phyloP scores from a whole-genome alignment of 2,888 invertebrate genomes.

The Pedicia rivosa region DNA sequence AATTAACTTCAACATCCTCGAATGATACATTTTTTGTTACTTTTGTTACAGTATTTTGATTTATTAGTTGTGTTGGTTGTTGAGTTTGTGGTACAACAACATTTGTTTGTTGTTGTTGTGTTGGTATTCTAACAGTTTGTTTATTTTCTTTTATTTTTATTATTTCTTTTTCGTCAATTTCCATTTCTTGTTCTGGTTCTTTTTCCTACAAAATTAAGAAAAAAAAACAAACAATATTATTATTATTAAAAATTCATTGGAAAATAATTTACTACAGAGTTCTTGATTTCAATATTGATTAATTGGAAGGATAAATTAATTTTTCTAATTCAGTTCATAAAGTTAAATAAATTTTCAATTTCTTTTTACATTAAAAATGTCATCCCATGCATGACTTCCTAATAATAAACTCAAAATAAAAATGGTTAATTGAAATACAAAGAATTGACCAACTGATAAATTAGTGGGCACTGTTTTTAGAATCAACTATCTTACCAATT shows the following conservation, averaged over 20 bases:
- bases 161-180: background rate
- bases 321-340: too few species aligned
- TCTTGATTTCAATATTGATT: too few species aligned
- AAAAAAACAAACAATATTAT: background rate
- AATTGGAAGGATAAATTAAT: too few species aligned
- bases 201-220: conserved; percentile 9
- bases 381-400: too few species aligned
- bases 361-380: too few species aligned
- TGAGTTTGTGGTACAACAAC: background rate
- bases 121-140: background rate
- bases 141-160: too few species aligned
- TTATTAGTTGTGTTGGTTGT: background rate
- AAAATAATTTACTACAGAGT: too few species aligned
- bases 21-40: conserved; percentile 14
- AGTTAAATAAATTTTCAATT: too few species aligned
- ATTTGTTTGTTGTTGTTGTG: background rate
- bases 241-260: background rate
- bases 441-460: too few species aligned
- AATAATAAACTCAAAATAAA: too few species aligned
- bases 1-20: conserved; percentile 11
- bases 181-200: conserved; percentile 4
- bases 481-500: conserved; percentile 6
- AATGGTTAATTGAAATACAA: too few species aligned
- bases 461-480: too few species aligned
- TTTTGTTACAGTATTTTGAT: conserved; percentile 5